These are phyloP conservation scores for Etheostoma spectabile DNA, from an alignment of 2,113 vertebrate genomes.

Conservation along the genomic window DNA sequence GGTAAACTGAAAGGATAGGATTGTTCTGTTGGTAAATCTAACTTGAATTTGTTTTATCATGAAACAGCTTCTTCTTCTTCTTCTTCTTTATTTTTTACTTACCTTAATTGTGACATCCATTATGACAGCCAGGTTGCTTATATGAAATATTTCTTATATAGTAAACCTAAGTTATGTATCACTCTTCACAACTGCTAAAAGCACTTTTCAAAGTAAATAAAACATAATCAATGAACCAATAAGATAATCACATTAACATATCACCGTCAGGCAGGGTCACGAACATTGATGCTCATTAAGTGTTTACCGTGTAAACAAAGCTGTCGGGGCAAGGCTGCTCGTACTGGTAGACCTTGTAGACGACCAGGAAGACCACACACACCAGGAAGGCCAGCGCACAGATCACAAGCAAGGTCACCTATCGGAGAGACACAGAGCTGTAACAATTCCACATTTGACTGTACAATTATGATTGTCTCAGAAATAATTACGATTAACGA, in stretches of 20 bases:
- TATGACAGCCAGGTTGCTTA: not conserved
- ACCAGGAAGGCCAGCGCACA: constrained; percentile 95
- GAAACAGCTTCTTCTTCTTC: not conserved
- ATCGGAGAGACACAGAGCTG: constrained; percentile 17
- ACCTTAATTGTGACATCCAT: not conserved
- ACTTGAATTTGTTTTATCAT: not conserved
- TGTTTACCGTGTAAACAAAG: constrained; percentile 90
- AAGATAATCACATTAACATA: not conserved
- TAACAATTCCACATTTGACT: too few relatives aligned
- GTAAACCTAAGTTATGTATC: not conserved
- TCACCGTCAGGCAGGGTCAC: not conserved
- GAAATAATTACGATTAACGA: too few relatives aligned
- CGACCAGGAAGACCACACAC: constrained; percentile 95
- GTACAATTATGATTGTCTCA: too few relatives aligned
- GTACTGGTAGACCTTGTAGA: constrained; percentile 98
- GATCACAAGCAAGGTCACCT: constrained; percentile 95
- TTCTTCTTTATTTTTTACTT: too few relatives aligned
- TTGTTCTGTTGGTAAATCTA: not conserved
- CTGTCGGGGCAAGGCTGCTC: constrained; percentile 95
- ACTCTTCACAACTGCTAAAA: not conserved
- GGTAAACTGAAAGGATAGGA: not conserved
- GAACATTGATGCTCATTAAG: not conserved
- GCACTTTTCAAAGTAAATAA: not conserved
- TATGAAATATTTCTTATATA: not conserved
- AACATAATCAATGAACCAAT: too few relatives aligned